A percentile compares a stretch with the other conserved stretches of the same genome.
These are phyloP conservation scores for Siniperca undulata DNA, from an alignment of 2,797 vertebrate genomes.

Conservation along the genomic window DNA sequence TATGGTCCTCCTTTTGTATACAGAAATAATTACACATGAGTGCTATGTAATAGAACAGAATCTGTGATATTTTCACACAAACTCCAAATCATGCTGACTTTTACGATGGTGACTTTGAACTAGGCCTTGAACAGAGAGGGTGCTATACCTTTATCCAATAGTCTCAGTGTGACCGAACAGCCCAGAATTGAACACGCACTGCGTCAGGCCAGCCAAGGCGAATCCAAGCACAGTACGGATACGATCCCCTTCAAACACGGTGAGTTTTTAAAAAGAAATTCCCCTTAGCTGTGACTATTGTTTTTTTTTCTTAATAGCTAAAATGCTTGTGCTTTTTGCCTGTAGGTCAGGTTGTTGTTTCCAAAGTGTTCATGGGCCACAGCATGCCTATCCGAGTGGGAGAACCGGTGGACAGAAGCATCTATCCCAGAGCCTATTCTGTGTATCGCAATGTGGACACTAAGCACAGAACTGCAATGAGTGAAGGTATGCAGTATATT, in stretches of 20 bases:
- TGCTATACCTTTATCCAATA: slow-evolving; percentile 86
- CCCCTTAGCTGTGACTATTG: neutral
- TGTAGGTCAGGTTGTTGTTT: slow-evolving; percentile 86
- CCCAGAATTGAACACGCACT: slow-evolving; percentile 82
- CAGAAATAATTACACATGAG: slow-evolving; percentile 10
- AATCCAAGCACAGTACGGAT: slow-evolving; percentile 63
- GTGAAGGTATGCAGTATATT: slow-evolving; percentile 53
- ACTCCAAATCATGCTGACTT: neutral
- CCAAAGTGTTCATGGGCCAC: slow-evolving; percentile 89
- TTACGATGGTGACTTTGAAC: slow-evolving; percentile 50
- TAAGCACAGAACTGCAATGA: slow-evolving; percentile 55
- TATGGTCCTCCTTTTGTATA: neutral
- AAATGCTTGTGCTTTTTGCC: slow-evolving; percentile 22
- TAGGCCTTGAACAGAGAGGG: slow-evolving; percentile 77
- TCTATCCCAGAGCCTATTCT: slow-evolving; percentile 83
- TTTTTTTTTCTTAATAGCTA: slow-evolving; percentile 1
- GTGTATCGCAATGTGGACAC: slow-evolving; percentile 80
- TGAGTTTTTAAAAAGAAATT: slow-evolving; percentile 53
- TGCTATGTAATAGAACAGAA: neutral
- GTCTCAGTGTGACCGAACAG: slow-evolving; percentile 84
- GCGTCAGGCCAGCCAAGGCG: slow-evolving; percentile 54
- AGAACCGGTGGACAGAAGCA: slow-evolving; percentile 72
- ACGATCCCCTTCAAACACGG: slow-evolving; percentile 80
- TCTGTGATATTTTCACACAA: neutral
- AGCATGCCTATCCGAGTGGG: slow-evolving; percentile 77